Conservation (phyloP, 2,888 invertebrate species). For the Drosophila mayaguana region DNA sequence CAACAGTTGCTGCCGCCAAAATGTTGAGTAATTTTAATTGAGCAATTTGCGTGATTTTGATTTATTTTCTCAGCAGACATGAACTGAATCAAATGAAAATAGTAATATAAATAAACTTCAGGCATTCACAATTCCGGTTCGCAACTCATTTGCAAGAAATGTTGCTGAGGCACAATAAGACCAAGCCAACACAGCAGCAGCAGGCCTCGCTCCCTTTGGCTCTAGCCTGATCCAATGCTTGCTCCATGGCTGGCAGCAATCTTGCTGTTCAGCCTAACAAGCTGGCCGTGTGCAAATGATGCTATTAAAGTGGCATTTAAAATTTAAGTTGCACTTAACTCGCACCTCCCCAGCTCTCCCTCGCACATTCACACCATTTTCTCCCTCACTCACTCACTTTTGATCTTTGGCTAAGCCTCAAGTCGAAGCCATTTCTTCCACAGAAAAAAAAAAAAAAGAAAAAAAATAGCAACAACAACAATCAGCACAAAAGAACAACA, state of each 20-base stretch:
- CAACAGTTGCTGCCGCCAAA: slow-evolving; percentile 41
- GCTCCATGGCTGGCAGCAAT: slow-evolving; percentile 24
- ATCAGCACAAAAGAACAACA: slow-evolving; percentile 58
- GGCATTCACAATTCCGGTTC: slow-evolving; percentile 20
- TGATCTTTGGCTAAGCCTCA: slow-evolving; percentile 52
- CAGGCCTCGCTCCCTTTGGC: neutral
- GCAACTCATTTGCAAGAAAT: slow-evolving; percentile 36
- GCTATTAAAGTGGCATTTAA: slow-evolving; percentile 83
- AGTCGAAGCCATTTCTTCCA: slow-evolving; percentile 60
- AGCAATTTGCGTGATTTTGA: slow-evolving; percentile 77
- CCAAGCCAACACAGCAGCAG: slow-evolving; percentile 5
- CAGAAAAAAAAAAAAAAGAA: slow-evolving; percentile 40
- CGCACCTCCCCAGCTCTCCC: slow-evolving; percentile 55
- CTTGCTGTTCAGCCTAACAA: slow-evolving; percentile 65
- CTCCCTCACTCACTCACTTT: slow-evolving; percentile 37
- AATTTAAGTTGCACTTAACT: slow-evolving; percentile 78
- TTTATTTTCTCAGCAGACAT: slow-evolving; percentile 56
- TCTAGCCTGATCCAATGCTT: neutral
- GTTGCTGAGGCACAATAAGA: slow-evolving; percentile 17
- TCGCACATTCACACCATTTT: slow-evolving; percentile 4
- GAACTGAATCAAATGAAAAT: slow-evolving; percentile 26
- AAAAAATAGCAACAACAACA: slow-evolving; percentile 47
- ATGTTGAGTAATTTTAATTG: slow-evolving; percentile 78
- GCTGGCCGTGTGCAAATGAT: slow-evolving; percentile 82
- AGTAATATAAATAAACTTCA: slow-evolving; percentile 10